Base-by-base conservation (phyloP, 2,888 invertebrate genomes). In the Saturnia pavonia region DNA sequence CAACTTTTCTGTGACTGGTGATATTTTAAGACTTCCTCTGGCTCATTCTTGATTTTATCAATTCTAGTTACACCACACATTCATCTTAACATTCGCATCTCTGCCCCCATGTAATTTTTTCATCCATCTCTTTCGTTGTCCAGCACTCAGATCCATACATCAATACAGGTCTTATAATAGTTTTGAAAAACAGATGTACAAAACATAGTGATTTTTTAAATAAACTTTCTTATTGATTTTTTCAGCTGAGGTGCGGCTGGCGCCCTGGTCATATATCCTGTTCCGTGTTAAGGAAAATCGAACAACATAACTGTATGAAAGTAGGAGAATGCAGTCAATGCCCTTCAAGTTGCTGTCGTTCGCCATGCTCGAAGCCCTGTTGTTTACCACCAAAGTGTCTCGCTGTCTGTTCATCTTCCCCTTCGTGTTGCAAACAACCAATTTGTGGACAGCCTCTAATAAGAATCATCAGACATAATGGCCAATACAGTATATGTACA, bases 231-330 rank as follows among this genome's bases (percentile, higher is more conserved):
- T 8, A 25, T 4, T n/a, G 27, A 22, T 57, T 63, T 71, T 81
- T 82, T 19, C 82, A 93, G 93, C 79, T 91, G 69, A 84, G 91
- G 72, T 94, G 93, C 77, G 93, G 93, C 48, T 94, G 93, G 93
- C 91, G 93, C 11, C 93, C 93, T 8, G 93, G 93, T n/a, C 93
- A 93, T 78, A 92, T 94, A 70, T 88, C 90, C 27, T 92, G 92
- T 74, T 83, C 89, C 6, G 93, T 93, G 34, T 87, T 94, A 9
- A 85, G 79, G 75, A 87, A 76, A 75, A 93, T 94, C 51, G 91
- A 92, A 74, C 85, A 85, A 65, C 90, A 92, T 78, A 89, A 91
- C 75, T 88, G 89, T 76, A 79, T 81, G 75, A 88, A 82, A 75
- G 70, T 75, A 42, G 83, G 85, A 2, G 85, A 86, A 70, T 91